Conservation (phyloP, 2,888 invertebrate genomes). For the Eupithecia subfuscata region DNA sequence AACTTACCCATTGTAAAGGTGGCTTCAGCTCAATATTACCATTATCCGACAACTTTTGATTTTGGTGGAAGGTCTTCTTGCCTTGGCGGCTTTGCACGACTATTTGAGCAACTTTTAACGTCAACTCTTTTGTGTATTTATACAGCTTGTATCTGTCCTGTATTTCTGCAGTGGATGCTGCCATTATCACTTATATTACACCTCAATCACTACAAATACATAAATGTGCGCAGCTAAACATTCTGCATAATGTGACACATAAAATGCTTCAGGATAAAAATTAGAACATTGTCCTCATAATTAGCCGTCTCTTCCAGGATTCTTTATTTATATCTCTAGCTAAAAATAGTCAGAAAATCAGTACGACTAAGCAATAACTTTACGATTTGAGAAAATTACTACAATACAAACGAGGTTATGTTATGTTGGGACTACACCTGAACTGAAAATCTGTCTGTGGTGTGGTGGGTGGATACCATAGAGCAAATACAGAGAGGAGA, state of each 20-base stretch:
- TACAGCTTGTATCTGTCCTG: slow-evolving; percentile 92
- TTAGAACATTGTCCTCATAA: background rate
- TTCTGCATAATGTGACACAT: slow-evolving; percentile 29
- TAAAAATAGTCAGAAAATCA: too few relatives aligned
- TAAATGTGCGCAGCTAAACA: slow-evolving; percentile 49
- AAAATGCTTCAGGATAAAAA: background rate
- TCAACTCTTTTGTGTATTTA: slow-evolving; percentile 94
- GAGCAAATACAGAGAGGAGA: too few relatives aligned
- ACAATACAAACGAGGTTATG: background rate
- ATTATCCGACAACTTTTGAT: slow-evolving; percentile 58
- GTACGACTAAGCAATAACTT: background rate
- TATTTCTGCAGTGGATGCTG: slow-evolving; percentile 60
- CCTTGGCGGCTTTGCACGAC: slow-evolving; percentile 96
- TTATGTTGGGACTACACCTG: too few relatives aligned
- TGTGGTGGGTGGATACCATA: too few relatives aligned
- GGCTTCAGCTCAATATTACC: slow-evolving; percentile 55
- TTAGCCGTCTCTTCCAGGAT: background rate
- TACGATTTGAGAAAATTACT: too few relatives aligned
- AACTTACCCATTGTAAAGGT: slow-evolving; percentile 72
- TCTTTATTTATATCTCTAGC: background rate
- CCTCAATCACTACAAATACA: slow-evolving; percentile 33
- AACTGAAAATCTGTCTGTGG: too few relatives aligned
- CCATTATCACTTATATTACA: slow-evolving; percentile 55
- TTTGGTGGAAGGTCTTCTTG: slow-evolving; percentile 86
- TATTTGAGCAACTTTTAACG: slow-evolving; percentile 94